Evolutionary conservation across 2,797 vertebrate species (phyloP), one percentile per base, ranked within the genome.

Genomic region (Microctenopoma steveboyesi): DNA sequence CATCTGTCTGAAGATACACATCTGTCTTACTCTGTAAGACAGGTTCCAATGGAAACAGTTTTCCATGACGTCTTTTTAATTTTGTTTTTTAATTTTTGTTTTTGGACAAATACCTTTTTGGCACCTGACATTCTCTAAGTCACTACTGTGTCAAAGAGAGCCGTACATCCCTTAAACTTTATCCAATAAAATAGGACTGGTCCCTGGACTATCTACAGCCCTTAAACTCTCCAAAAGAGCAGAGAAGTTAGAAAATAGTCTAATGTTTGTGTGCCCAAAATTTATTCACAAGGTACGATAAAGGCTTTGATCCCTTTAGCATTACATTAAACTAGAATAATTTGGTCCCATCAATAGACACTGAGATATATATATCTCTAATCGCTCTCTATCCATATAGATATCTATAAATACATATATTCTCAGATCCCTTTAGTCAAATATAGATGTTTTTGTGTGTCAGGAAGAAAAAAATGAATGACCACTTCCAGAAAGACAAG

Each of bases 51-150:
- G 11, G 2, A 33, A 33, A 33, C 30, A 7, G 30, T 33, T 33
- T 33, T 5, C 30, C 30, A 33, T 33, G 30, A 7, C 30, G 30
- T 30, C 28, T 3, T 30, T 30, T 30, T 30, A 22, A 22, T 22
- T 22, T 22, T 22, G 22, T 22, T 22, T 22, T 22, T 22, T 22
- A 22, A 22, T 22, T 22, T 22, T 22, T 33, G 4, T 33, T 33
- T 33, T 14, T 15, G 18, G n/a, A 55, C 9, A 2, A 57, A 67
- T 67, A 66, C 35, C 25, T 52, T 3, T 54, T 0, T 13, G 28
- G 4, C 28, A 46, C 8, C 5, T 56, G 69, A 69, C 47, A 28
- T 51, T 62, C 14, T 51, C 7, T 49, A 46, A 57, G 22, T n/a
- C 14, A 45, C 14, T 18, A 0, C 5, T 27, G 3, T 45, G 28